These are phyloP conservation scores for Coregonus clupeaformis DNA, from an alignment of 2,113 vertebrate genomes.

Conservation along the genomic window DNA sequence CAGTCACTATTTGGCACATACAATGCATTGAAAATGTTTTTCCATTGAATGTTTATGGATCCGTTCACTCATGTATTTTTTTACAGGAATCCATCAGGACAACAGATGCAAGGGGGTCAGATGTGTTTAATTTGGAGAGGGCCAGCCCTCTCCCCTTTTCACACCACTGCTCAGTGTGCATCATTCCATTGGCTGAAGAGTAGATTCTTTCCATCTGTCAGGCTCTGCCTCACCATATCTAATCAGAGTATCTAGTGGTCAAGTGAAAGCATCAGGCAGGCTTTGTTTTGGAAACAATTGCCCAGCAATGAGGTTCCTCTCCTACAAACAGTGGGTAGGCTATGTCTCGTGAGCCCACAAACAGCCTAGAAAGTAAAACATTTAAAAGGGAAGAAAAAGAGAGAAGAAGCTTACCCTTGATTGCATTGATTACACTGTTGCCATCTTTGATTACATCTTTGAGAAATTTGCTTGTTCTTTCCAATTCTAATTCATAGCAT, in stretches of 20 bases:
- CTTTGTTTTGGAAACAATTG: neutral
- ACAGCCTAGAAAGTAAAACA: neutral
- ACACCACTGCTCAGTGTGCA: neutral
- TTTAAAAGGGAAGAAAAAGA: neutral
- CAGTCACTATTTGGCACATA: too few relatives aligned
- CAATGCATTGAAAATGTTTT: too few relatives aligned
- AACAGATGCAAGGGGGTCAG: too few relatives aligned
- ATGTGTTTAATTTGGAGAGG: too few relatives aligned
- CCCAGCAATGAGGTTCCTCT: neutral
- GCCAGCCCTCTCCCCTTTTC: too few relatives aligned
- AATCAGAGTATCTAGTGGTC: neutral
- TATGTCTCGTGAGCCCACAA: neutral
- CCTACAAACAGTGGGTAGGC: neutral
- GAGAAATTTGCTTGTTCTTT: slow-evolving; percentile 88
- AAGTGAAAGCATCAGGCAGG: neutral
- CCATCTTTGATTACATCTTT: slow-evolving; percentile 95
- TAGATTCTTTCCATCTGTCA: neutral
- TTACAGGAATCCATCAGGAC: too few relatives aligned
- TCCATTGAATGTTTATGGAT: too few relatives aligned
- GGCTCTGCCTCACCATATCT: neutral
- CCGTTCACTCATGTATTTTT: too few relatives aligned
- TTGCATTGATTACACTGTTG: slow-evolving; percentile 85
- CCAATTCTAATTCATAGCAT: slow-evolving; percentile 90
- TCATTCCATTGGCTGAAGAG: neutral
- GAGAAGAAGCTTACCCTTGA: slow-evolving; percentile 77